These are phyloP conservation scores for Trichacis sp. DNA, from an alignment of 2,888 invertebrate genomes.

Conservation along the genomic window DNA sequence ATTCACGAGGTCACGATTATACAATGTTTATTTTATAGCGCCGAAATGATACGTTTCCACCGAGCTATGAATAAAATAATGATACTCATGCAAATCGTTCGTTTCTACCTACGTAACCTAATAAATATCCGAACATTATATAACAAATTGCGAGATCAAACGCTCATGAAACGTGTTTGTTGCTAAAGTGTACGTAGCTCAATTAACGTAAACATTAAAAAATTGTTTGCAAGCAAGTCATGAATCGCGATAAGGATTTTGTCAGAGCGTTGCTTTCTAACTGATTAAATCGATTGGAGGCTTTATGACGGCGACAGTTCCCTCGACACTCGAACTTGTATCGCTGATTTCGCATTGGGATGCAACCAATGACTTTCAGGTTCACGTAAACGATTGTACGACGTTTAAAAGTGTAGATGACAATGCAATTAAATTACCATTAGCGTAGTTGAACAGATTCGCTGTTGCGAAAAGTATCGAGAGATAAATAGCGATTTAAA, in stretches of 20 bases:
- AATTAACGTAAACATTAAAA: neutral
- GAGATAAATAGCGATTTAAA: slow-evolving; percentile 51
- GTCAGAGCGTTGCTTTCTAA: neutral
- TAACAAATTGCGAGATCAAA: neutral
- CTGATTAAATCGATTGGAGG: neutral
- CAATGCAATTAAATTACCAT: slow-evolving; percentile 59
- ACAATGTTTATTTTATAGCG: neutral
- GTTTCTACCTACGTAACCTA: neutral
- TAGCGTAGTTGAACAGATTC: slow-evolving; percentile 52
- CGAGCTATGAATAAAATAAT: neutral
- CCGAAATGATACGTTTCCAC: too few species aligned
- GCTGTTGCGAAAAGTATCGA: slow-evolving; percentile 47
- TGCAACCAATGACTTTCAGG: slow-evolving; percentile 40
- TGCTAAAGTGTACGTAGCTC: too few species aligned
- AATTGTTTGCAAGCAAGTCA: neutral
- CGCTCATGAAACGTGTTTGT: too few species aligned
- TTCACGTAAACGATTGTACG: slow-evolving; percentile 43
- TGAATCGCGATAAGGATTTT: neutral
- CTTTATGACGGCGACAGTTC: too few species aligned
- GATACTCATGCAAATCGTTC: neutral
- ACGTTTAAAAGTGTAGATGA: slow-evolving; percentile 48
- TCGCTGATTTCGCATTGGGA: slow-evolving; percentile 22
- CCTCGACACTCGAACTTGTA: slow-evolving; percentile 16
- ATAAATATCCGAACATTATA: neutral
- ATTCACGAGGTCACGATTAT: neutral